These are phyloP conservation scores for Rhabdomys pumilio DNA, from an alignment of 2,797 vertebrate genomes.

Conservation along the genomic window DNA sequence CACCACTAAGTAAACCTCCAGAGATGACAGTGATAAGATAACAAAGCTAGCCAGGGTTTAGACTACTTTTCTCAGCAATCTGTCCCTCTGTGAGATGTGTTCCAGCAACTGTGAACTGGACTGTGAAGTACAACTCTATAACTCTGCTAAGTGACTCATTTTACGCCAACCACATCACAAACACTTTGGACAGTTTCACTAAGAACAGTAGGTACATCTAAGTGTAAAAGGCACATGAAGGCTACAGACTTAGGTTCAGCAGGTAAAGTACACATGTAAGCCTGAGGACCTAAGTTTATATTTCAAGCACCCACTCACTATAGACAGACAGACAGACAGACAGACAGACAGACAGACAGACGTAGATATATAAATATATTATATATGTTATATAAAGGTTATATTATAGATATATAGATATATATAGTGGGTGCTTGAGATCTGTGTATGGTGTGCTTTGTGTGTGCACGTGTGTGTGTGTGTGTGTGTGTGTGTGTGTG, in stretches of 20 bases:
- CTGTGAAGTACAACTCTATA: neutral
- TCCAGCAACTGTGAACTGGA: neutral
- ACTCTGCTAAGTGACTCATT: constrained; percentile 61
- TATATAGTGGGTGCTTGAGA: neutral
- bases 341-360: no score
- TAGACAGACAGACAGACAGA: neutral
- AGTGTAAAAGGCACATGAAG: neutral
- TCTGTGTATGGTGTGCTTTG: no score
- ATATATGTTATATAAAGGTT: no score
- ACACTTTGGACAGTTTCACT: constrained; percentile 39
- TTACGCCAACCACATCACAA: constrained; percentile 42
- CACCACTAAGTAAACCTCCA: constrained; percentile 42
- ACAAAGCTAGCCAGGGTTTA: neutral
- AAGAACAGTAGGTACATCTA: constrained; percentile 17
- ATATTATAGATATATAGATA: no score
- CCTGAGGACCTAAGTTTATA: neutral
- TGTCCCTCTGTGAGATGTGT: neutral
- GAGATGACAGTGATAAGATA: constrained; percentile 59
- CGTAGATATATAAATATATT: no score
- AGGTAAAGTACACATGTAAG: neutral
- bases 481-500: neutral
- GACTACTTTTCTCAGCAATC: neutral
- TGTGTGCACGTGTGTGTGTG: neutral
- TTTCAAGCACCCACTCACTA: neutral
- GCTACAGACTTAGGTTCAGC: neutral